These are phyloP conservation scores for Chloebia gouldiae DNA, from an alignment of 2,113 vertebrate species.

Conservation along the genomic window DNA sequence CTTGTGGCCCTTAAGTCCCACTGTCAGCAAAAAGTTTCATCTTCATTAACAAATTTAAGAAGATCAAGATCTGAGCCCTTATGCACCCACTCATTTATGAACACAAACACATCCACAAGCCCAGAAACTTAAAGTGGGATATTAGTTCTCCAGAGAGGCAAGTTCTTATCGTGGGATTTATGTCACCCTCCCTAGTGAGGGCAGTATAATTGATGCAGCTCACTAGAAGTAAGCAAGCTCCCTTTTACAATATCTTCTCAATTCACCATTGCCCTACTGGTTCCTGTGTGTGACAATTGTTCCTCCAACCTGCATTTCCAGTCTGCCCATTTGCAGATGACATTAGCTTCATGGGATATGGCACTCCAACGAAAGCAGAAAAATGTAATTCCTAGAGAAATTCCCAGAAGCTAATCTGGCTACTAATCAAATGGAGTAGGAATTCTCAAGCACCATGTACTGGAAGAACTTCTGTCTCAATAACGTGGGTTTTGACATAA, in stretches of 20 bases:
- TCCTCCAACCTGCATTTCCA: background rate
- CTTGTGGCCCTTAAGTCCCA: background rate
- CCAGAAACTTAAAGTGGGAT: background rate
- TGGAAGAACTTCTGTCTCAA: background rate
- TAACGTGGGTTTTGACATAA: conserved; percentile 42
- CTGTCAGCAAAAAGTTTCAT: background rate
- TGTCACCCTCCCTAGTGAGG: background rate
- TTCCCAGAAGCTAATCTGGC: background rate
- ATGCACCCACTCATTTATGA: background rate
- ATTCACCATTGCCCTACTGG: background rate
- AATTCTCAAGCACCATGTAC: background rate
- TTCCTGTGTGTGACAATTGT: background rate
- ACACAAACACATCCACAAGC: background rate
- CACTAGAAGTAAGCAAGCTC: background rate
- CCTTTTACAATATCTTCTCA: background rate
- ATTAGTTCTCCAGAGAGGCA: background rate
- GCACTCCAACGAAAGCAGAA: background rate
- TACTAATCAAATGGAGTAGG: background rate
- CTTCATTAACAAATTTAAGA: background rate
- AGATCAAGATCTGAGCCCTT: background rate
- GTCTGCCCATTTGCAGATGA: background rate
- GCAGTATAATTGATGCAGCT: background rate
- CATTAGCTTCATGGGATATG: background rate
- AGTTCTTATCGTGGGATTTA: background rate
- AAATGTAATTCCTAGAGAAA: conserved; percentile 5